Conservation (phyloP, 1,140 invertebrate species). For the Pseudomyrmex dendroicus region DNA sequence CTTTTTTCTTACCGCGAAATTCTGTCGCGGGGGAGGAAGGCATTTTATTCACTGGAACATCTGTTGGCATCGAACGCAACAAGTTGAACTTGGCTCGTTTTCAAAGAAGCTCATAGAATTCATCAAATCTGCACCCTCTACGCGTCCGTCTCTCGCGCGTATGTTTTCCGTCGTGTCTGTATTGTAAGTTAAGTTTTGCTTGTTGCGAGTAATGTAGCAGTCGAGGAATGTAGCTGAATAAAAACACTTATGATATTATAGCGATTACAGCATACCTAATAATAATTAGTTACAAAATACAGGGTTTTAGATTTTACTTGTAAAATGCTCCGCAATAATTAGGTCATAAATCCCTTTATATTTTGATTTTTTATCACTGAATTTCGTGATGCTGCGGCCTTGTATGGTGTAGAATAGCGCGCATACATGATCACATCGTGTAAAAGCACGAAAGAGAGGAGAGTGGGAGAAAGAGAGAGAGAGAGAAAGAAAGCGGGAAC, state of each 20-base stretch:
- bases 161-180: constrained; percentile 41
- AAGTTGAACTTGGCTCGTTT: constrained; percentile 77
- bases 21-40: background rate
- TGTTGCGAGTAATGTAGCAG: background rate
- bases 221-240: background rate
- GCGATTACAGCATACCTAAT: background rate
- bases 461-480: background rate
- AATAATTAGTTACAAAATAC: background rate
- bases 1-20: constrained; percentile 8
- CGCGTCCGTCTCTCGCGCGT: background rate
- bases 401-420: constrained; percentile 78
- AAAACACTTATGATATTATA: background rate
- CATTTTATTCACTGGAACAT: constrained; percentile 60
- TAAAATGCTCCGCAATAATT: background rate
- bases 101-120: constrained; percentile 75
- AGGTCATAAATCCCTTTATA: background rate
- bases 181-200: constrained; percentile 27
- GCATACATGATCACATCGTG: constrained; percentile 32
- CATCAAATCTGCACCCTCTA: constrained; percentile 58
- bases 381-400: constrained; percentile 14
- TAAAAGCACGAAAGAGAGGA: constrained; percentile 20
- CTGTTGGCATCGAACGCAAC: constrained; percentile 73
- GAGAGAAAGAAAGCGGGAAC: background rate
- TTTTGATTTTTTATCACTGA: constrained; percentile 4
- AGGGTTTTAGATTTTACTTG: background rate